phyloP scores from a whole-genome alignment of 2,888 invertebrate genomes.

The Drosophila crucigera region DNA sequence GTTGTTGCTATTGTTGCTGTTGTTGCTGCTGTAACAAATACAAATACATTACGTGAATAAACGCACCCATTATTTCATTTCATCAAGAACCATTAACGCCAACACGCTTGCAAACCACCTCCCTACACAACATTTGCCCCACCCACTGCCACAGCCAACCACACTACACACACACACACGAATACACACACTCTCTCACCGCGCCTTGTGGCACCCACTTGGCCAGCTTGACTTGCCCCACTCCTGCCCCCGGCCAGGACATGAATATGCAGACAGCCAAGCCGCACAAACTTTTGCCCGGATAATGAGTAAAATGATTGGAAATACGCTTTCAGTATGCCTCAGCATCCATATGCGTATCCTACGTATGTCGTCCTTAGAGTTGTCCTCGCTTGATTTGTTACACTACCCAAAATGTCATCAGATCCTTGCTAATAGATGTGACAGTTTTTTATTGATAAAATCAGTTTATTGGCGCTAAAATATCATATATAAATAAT shows the following conservation, averaged over 20 bases:
- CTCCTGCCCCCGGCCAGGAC: constrained; percentile 33
- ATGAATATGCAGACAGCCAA: constrained; percentile 54
- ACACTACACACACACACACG: constrained; percentile 24
- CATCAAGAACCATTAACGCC: constrained; percentile 83
- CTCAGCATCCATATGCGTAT: constrained; percentile 24
- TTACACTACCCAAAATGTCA: not conserved
- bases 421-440: not conserved
- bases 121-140: constrained; percentile 10
- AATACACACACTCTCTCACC: constrained; percentile 34
- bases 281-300: constrained; percentile 65
- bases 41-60: constrained; percentile 82
- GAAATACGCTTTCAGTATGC: constrained; percentile 75
- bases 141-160: not conserved
- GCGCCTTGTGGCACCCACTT: constrained; percentile 68
- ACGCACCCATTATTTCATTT: constrained; percentile 83
- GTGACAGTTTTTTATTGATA: not conserved
- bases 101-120: constrained; percentile 72
- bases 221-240: constrained; percentile 61
- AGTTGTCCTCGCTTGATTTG: constrained; percentile 1
- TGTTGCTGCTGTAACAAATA: constrained; percentile 76
- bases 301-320: constrained; percentile 82
- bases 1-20: constrained; percentile 28
- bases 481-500: not conserved
- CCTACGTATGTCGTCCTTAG: not conserved
- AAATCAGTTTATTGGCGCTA: not conserved